These are phyloP conservation scores for Yponomeuta plumbellus DNA, from an alignment of 2,888 invertebrate species.

Conservation along the genomic window DNA sequence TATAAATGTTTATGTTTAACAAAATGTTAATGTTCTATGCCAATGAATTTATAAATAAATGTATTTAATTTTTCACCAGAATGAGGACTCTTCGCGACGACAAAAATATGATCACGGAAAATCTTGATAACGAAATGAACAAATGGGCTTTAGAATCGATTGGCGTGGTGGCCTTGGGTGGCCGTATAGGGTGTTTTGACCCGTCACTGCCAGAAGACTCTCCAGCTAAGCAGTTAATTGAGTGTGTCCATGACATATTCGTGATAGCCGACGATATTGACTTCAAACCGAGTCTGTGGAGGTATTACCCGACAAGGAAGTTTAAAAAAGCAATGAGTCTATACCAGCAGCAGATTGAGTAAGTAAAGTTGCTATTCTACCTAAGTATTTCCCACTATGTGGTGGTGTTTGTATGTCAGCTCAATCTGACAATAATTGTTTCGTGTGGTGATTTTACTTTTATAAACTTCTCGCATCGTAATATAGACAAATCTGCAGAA, in stretches of 20 bases:
- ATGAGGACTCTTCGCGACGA: constrained; percentile 25
- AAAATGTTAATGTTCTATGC: too few species aligned
- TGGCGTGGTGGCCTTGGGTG: constrained; percentile 27
- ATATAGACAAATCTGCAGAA: not conserved
- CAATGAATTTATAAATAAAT: not conserved
- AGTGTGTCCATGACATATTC: constrained; percentile 18
- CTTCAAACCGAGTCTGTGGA: constrained; percentile 20
- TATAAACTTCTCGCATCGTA: not conserved
- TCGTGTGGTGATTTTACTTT: not conserved
- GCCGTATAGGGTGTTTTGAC: constrained; percentile 27
- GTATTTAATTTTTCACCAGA: constrained; percentile 18
- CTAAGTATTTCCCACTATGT: too few species aligned
- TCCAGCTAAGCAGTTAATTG: constrained; percentile 20
- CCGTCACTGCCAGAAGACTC: constrained; percentile 26
- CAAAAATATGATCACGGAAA: constrained; percentile 24
- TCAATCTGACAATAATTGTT: not conserved
- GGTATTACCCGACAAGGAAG: constrained; percentile 12
- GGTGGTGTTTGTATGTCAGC: not conserved
- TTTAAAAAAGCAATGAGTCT: constrained; percentile 19
- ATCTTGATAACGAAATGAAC: constrained; percentile 26
- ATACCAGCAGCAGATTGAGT: constrained; percentile 17
- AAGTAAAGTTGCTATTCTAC: constrained; percentile 39
- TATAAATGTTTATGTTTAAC: too few species aligned
- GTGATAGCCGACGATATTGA: constrained; percentile 16
- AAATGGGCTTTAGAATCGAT: constrained; percentile 32